A percentile compares a stretch with the other conserved stretches of the same genome.
These are phyloP conservation scores for Lycaon pictus DNA, from an alignment of 2,113 vertebrate species.

Conservation along the genomic window DNA sequence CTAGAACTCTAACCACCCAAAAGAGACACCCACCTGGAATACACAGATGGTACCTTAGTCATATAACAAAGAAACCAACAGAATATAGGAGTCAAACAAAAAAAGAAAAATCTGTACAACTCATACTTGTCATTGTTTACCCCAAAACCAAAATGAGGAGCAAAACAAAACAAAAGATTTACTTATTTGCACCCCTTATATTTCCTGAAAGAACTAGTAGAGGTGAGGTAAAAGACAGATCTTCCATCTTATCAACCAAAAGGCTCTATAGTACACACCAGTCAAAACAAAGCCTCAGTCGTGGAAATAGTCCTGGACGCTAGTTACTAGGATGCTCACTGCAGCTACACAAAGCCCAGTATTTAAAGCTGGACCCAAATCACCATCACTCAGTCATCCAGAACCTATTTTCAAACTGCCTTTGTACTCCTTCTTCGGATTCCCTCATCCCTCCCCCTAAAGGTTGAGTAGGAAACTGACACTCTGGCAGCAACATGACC, in stretches of 20 bases:
- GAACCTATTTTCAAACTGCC: constrained; percentile 82
- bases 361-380: constrained; percentile 62
- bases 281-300: constrained; percentile 65
- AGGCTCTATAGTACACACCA: constrained; percentile 20
- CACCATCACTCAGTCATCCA: constrained; percentile 76
- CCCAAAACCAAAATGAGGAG: constrained; percentile 47
- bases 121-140: constrained; percentile 33
- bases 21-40: constrained; percentile 57
- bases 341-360: constrained; percentile 68
- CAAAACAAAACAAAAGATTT: constrained; percentile 52
- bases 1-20: constrained; percentile 33
- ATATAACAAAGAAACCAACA: constrained; percentile 77
- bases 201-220: constrained; percentile 46
- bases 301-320: background rate
- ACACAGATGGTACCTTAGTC: constrained; percentile 58
- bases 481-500: constrained; percentile 48
- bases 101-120: constrained; percentile 25
- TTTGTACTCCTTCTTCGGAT: constrained; percentile 78
- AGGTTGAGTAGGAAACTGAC: constrained; percentile 73
- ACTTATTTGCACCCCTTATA: constrained; percentile 35
- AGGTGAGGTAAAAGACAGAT: constrained; percentile 57
- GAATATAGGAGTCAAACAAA: constrained; percentile 45
- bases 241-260: constrained; percentile 74
- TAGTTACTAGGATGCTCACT: background rate
- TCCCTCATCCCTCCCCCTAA: constrained; percentile 78